These are phyloP conservation scores for Pyrochroa serraticornis DNA, from an alignment of 2,888 invertebrate species.

Conservation along the genomic window DNA sequence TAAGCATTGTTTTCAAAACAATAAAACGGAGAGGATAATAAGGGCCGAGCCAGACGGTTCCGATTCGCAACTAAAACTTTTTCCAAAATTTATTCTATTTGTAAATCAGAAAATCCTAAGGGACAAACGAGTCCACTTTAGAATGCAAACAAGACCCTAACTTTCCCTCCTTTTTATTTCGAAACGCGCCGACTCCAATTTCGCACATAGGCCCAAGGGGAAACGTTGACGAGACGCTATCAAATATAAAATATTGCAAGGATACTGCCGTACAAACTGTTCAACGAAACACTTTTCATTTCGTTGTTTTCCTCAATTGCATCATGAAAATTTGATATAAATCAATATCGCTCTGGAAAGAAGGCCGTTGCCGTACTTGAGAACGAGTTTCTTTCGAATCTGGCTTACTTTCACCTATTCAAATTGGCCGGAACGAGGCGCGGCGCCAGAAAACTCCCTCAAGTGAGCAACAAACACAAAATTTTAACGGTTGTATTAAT, in stretches of 20 bases:
- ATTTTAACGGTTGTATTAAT: too few relatives aligned
- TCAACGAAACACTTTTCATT: slow-evolving; percentile 25
- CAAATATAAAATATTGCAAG: slow-evolving; percentile 44
- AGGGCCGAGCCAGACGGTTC: slow-evolving; percentile 10
- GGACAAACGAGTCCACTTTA: slow-evolving; percentile 38
- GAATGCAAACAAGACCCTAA: slow-evolving; percentile 44
- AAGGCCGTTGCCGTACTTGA: not conserved
- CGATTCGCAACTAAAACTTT: slow-evolving; percentile 14
- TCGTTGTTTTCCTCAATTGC: slow-evolving; percentile 18
- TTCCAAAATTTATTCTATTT: slow-evolving; percentile 43
- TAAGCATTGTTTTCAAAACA: slow-evolving; percentile 25
- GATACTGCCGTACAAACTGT: slow-evolving; percentile 12
- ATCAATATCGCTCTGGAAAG: slow-evolving; percentile 10
- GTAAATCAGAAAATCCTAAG: slow-evolving; percentile 41
- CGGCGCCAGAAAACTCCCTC: not conserved
- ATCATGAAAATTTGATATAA: slow-evolving; percentile 23
- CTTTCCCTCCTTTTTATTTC: slow-evolving; percentile 41
- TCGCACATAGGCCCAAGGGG: slow-evolving; percentile 39
- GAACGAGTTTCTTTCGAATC: not conserved
- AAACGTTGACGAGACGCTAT: slow-evolving; percentile 42
- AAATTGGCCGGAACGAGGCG: not conserved
- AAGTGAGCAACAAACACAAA: too few relatives aligned
- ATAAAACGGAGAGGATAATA: slow-evolving; percentile 5
- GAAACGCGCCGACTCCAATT: slow-evolving; percentile 42
- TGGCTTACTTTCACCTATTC: not conserved